Conservation (phyloP, 1,140 invertebrate genomes). For the Nasonia giraulti region DNA sequence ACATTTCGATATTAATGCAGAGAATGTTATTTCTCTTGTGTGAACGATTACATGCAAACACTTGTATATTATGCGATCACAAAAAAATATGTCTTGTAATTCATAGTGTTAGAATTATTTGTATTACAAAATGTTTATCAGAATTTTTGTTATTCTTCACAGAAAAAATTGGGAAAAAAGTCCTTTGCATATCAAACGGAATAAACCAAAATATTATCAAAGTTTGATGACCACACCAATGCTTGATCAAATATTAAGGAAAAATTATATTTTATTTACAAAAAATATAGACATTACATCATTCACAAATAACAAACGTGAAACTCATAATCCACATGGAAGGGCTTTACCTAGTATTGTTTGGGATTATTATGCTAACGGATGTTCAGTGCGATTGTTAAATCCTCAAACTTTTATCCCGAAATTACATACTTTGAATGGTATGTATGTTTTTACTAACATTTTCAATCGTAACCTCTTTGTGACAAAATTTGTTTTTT, state of each 20-base stretch:
- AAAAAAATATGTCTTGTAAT: no score
- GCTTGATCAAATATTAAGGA: constrained; percentile 86
- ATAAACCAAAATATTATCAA: constrained; percentile 81
- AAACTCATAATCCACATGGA: constrained; percentile 92
- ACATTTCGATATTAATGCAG: no score
- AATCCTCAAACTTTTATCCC: constrained; percentile 94
- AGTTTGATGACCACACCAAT: constrained; percentile 83
- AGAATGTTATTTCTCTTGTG: no score
- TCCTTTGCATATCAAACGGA: constrained; percentile 83
- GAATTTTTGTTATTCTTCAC: constrained; percentile 47
- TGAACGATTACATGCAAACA: no score
- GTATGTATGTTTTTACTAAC: constrained; percentile 57
- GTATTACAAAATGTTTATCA: background rate
- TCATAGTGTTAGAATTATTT: no score
- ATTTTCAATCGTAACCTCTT: constrained; percentile 28
- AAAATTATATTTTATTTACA: constrained; percentile 85
- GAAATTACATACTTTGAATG: constrained; percentile 78
- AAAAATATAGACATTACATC: constrained; percentile 94
- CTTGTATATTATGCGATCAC: no score
- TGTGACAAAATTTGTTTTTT: constrained; percentile 40
- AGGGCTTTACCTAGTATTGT: constrained; percentile 85
- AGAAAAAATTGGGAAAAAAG: constrained; percentile 85
- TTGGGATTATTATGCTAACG: constrained; percentile 93
- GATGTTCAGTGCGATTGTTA: constrained; percentile 92
- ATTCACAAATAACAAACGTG: constrained; percentile 85